These are phyloP conservation scores for Bedellia somnulentella DNA, from an alignment of 2,888 invertebrate genomes.

Conservation along the genomic window DNA sequence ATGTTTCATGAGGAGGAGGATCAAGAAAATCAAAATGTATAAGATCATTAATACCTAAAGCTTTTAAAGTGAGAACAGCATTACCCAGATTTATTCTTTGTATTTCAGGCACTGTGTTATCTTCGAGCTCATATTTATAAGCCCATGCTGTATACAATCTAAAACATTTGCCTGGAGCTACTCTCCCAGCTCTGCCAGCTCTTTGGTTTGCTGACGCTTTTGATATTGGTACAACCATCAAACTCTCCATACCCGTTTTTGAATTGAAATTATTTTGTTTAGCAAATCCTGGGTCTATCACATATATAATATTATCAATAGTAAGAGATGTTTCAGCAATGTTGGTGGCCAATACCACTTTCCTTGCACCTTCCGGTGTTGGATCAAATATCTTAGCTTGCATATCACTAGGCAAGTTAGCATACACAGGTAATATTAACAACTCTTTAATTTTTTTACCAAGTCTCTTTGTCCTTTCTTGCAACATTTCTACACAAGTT, in stretches of 20 bases:
- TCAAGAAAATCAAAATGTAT: constrained; percentile 98
- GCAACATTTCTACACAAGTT: constrained; percentile 84
- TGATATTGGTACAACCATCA: constrained; percentile 98
- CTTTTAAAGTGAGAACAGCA: constrained; percentile 95
- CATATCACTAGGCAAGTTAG: constrained; percentile 97
- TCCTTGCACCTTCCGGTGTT: constrained; percentile 93
- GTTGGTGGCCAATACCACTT: constrained; percentile 96
- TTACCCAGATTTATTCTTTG: constrained; percentile 97
- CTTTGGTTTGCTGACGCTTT: constrained; percentile 98
- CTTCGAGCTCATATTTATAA: constrained; percentile 96
- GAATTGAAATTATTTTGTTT: constrained; percentile 99
- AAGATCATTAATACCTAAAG: constrained; percentile 95
- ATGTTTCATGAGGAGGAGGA: constrained; percentile 93
- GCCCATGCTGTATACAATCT: constrained; percentile 98
- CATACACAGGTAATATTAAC: constrained; percentile 93
- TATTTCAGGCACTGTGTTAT: constrained; percentile 97
- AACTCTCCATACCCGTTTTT: constrained; percentile 96
- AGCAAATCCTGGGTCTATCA: constrained; percentile 99
- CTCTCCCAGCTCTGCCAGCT: constrained; percentile 93
- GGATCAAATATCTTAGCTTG: constrained; percentile 99
- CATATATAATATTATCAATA: constrained; percentile 98
- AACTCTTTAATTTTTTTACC: constrained; percentile 93
- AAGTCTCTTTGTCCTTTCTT: constrained; percentile 87
- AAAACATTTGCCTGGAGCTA: constrained; percentile 97
- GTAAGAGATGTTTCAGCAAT: constrained; percentile 99